Base-by-base conservation (phyloP, 2,888 invertebrate species). In the Leptopterna dolabrata region DNA sequence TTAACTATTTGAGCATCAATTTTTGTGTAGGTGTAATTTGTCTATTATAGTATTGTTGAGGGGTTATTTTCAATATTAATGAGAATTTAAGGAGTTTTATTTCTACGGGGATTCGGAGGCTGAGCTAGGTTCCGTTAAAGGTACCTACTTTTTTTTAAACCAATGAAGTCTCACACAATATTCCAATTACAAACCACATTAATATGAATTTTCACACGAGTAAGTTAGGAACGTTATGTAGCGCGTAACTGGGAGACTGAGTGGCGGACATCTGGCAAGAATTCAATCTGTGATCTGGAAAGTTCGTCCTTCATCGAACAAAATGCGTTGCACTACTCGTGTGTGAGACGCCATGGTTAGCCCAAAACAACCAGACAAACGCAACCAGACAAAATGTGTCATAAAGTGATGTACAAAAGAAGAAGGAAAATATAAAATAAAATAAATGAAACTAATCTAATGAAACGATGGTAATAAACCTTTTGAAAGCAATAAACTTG, bases 1-100 rank as follows among this genome's bases (percentile, higher is more conserved):
- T 45, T 14, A 43, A 78, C 27, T 78, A 45, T 55, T 81, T 81
- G 81, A 81, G 81, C 81, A 81, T 81, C 47, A 30, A 36, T 73
- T 73, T 30, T 73, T 24, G 19, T 24, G 63, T 24, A 63, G 63
- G 63, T 63, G n/a, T 63, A 24, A 24, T 24, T 24, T 19, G 16
- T 55, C 9, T 51, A 51, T 51, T 51, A 51, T 19, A 36, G 2
- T 36, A 36, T 36, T 36, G 36, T 36, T 36, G 36, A 4, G 7
- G 36, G 36, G 36, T 36, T 36, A 2, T 36, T 36, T 36, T 36
- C 7, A 36, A 36, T 36, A 36, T 36, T 4, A 36, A 36, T 36
- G 36, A 36, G 36, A 36, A 36, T 36, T 36, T 36, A 36, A 36
- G 7, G 36, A 63, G 24, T 24, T 11, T 24, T 63, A 27, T 63